Conservation (phyloP, 2,113 vertebrate genomes). For the Chrysochloris asiatica region DNA sequence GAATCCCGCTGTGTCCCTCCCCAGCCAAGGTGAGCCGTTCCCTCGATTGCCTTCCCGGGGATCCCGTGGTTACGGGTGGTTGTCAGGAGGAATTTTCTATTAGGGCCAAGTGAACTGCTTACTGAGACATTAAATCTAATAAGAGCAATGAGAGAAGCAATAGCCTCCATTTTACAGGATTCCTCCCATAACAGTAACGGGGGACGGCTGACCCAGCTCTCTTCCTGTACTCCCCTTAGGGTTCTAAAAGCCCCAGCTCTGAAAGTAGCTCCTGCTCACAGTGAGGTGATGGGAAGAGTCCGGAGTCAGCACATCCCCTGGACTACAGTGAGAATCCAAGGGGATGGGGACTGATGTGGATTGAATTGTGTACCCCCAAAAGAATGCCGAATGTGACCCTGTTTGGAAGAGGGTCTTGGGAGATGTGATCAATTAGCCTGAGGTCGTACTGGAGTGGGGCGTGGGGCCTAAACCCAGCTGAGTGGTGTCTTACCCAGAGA, state of each 20-base stretch:
- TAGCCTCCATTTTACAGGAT: conserved; percentile 20
- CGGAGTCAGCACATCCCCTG: background rate
- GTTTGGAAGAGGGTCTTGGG: background rate
- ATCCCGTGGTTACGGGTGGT: conserved; percentile 65
- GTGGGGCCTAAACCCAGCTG: background rate
- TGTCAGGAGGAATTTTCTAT: conserved; percentile 55
- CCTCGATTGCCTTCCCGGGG: conserved; percentile 60
- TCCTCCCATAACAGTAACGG: background rate
- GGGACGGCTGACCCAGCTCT: background rate
- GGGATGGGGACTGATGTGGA: background rate
- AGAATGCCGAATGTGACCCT: background rate
- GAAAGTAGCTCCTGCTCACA: background rate
- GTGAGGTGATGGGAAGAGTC: too few species aligned
- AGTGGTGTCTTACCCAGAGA: too few species aligned
- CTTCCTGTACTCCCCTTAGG: background rate
- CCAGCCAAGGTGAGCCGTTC: conserved; percentile 52
- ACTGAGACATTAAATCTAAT: conserved; percentile 80
- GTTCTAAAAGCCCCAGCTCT: too few species aligned
- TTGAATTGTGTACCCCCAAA: background rate
- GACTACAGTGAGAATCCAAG: background rate
- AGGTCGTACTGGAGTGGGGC: background rate
- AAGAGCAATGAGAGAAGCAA: conserved; percentile 62
- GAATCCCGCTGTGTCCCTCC: conserved; percentile 33
- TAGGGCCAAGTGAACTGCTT: conserved; percentile 77
- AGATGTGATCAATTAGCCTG: background rate